Evolutionary conservation across 1,140 invertebrate genomes (phyloP).

Genomic region (Nephila pilipes): DNA sequence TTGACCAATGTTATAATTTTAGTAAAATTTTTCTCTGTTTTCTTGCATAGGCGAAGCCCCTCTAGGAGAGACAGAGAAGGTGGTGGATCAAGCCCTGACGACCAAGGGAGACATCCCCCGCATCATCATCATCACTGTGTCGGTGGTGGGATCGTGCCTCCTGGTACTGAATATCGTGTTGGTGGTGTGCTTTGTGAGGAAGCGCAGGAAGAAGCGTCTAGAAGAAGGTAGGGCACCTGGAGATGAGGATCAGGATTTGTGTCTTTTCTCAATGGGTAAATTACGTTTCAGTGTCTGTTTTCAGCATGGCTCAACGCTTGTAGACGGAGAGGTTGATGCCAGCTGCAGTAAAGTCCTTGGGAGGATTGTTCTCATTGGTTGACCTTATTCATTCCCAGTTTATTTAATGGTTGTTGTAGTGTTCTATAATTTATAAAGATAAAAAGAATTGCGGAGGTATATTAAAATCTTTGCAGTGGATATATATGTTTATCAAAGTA

Average conservation of each 20-base stretch:
- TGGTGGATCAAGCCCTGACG: conserved; percentile 83
- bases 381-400: background rate
- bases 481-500: no score
- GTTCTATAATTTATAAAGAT: no score
- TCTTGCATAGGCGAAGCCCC: conserved; percentile 45
- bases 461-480: no score
- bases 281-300: conserved; percentile 69
- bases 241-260: conserved; percentile 75
- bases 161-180: conserved; percentile 90
- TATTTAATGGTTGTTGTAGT: background rate
- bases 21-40: background rate
- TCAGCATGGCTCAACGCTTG: background rate
- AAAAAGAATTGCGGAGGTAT: no score
- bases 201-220: conserved; percentile 86
- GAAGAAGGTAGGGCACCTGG: conserved; percentile 82
- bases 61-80: conserved; percentile 69
- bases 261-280: conserved; percentile 77
- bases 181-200: conserved; percentile 91
- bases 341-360: background rate
- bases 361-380: background rate
- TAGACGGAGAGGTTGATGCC: background rate
- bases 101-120: conserved; percentile 86
- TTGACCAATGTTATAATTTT: background rate
- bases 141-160: conserved; percentile 88
- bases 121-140: conserved; percentile 91